Percentiles rank a stretch among this genome's conserved stretches.
Evolutionary conservation across 2,888 invertebrate species (phyloP).

Genomic region (Rhamnusium bicolor): DNA sequence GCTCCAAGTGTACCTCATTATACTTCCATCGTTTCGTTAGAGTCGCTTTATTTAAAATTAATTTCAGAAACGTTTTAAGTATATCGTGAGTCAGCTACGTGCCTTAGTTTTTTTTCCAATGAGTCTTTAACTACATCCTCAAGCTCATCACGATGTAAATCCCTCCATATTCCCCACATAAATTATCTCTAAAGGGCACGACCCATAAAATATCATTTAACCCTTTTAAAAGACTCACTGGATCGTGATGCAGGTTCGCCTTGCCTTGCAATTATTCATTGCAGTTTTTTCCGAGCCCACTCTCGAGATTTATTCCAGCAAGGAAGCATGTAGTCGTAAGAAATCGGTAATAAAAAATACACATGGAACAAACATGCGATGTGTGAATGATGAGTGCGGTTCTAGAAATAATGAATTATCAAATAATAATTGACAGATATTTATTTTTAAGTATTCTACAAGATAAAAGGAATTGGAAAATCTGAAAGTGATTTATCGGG

Average conservation of each 20-base stretch:
- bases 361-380: conserved; percentile 12
- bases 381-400: conserved; percentile 30
- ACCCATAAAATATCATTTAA: conserved; percentile 27
- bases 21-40: neutral
- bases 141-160: conserved; percentile 11
- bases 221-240: conserved; percentile 36
- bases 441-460: conserved; percentile 33
- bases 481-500: conserved; percentile 21
- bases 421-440: conserved; percentile 46
- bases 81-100: neutral
- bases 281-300: conserved; percentile 37
- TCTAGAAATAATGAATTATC: conserved; percentile 41
- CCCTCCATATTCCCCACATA: conserved; percentile 13
- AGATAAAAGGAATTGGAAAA: conserved; percentile 4
- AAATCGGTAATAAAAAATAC: conserved; percentile 3
- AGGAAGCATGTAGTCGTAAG: neutral
- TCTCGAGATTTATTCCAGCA: conserved; percentile 38
- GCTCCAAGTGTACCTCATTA: neutral
- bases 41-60: neutral
- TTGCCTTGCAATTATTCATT: conserved; percentile 43
- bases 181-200: conserved; percentile 24
- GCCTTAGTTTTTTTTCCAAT: neutral
- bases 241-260: conserved; percentile 39
- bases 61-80: neutral
- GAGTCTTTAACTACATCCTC: neutral